Evolutionary conservation across 2,797 vertebrate genomes (phyloP).

Genomic region (Carcharodon carcharias): DNA sequence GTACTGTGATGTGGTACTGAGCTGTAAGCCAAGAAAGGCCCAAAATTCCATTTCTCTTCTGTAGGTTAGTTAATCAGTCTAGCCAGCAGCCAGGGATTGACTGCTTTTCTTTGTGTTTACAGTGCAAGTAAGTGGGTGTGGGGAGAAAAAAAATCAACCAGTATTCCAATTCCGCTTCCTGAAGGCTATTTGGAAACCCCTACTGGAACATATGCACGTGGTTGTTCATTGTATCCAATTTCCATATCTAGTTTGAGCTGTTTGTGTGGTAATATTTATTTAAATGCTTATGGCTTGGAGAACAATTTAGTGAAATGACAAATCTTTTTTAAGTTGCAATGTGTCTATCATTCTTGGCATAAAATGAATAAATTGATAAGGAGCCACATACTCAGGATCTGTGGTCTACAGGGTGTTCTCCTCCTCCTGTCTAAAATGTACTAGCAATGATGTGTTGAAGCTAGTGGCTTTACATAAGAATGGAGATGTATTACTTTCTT

Average conservation of each 20-base stretch:
- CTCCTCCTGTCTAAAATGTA: background rate
- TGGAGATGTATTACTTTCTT: background rate
- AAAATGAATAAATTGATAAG: background rate
- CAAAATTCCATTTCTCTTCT: background rate
- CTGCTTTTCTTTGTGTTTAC: background rate
- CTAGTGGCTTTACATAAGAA: background rate
- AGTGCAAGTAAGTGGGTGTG: background rate
- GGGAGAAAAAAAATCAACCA: background rate
- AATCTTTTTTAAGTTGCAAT: background rate
- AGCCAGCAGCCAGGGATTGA: background rate
- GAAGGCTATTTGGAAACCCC: too few relatives aligned
- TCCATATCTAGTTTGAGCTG: too few relatives aligned
- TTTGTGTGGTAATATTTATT: background rate
- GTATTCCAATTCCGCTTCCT: background rate
- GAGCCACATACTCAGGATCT: background rate
- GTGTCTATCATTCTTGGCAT: background rate
- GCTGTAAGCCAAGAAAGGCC: background rate
- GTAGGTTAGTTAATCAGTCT: background rate
- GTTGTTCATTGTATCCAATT: too few relatives aligned
- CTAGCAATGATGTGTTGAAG: background rate
- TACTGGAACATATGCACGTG: too few relatives aligned
- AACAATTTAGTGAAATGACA: background rate
- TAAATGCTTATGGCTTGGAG: background rate
- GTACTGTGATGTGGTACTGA: background rate
- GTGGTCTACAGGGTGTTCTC: background rate